phyloP scores from a whole-genome alignment of 64 coral and sea anemone genomes.

The Pocillopora verrucosa region DNA sequence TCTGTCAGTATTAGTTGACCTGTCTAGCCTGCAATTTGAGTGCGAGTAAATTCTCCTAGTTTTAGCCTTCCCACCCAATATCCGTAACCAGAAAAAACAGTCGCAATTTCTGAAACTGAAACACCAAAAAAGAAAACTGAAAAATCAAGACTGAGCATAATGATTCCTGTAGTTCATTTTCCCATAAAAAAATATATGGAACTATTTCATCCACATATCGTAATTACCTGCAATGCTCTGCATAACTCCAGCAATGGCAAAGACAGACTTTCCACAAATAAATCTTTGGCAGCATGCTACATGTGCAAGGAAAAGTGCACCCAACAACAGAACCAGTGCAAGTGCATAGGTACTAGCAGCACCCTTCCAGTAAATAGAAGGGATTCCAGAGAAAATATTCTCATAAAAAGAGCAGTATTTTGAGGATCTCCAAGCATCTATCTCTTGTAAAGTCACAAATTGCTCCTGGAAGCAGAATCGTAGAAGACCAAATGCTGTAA shows the following conservation, averaged over 20 bases:
- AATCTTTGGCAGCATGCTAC: slow-evolving; percentile 52
- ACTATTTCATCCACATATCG: too few relatives aligned
- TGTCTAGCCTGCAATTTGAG: too few relatives aligned
- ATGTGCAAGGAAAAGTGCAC: slow-evolving; percentile 52
- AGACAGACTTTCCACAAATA: slow-evolving; percentile 62
- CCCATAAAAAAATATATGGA: too few relatives aligned
- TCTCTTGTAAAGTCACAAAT: slow-evolving; percentile 67
- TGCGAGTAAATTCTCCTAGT: too few relatives aligned
- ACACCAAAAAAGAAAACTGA: too few relatives aligned
- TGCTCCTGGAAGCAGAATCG: slow-evolving; percentile 71
- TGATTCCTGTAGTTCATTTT: too few relatives aligned
- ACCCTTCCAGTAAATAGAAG: slow-evolving; percentile 77
- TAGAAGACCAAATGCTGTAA: slow-evolving; percentile 76
- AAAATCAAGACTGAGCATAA: too few relatives aligned
- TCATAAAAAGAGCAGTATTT: slow-evolving; percentile 73
- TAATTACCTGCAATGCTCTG: slow-evolving; percentile 75
- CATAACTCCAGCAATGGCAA: slow-evolving; percentile 61
- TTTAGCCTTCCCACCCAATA: too few relatives aligned
- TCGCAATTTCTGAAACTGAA: too few relatives aligned
- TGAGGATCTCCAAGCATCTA: slow-evolving; percentile 73
- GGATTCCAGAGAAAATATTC: slow-evolving; percentile 72
- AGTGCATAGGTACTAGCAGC: slow-evolving; percentile 60
- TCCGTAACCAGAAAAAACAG: too few relatives aligned
- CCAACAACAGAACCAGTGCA: slow-evolving; percentile 52
- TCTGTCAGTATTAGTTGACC: too few relatives aligned